Evolutionary conservation across 2,797 vertebrate genomes (phyloP).

Genomic region (Hirundo rustica): DNA sequence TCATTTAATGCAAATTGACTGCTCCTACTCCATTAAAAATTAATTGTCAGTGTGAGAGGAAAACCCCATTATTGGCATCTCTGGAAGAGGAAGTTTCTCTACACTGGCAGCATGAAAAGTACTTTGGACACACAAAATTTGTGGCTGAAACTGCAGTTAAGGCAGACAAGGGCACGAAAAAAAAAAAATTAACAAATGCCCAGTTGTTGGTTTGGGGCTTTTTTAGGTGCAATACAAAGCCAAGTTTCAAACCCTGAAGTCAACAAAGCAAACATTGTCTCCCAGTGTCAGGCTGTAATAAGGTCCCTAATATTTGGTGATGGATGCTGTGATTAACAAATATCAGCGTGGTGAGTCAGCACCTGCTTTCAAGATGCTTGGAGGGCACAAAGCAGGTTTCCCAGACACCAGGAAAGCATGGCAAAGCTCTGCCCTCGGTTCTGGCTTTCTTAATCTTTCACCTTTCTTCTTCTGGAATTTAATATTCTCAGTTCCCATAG

Average conservation of each 20-base stretch:
- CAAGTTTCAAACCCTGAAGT: not conserved
- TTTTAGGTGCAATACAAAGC: not conserved
- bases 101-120: not conserved
- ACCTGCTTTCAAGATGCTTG: not conserved
- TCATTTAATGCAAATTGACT: not conserved
- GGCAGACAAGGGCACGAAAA: not conserved
- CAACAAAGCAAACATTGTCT: not conserved
- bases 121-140: not conserved
- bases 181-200: not conserved
- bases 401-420: not conserved
- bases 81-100: not conserved
- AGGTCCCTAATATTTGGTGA: not conserved
- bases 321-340: conserved; percentile 17
- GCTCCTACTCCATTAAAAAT: not conserved
- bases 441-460: not conserved
- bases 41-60: not conserved
- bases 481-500: conserved; percentile 5
- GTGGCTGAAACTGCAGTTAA: not conserved
- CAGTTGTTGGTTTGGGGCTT: not conserved
- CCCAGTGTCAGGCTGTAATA: not conserved
- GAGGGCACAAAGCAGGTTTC: not conserved
- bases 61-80: not conserved
- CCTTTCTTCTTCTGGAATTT: conserved; percentile 23
- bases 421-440: not conserved
- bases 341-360: conserved; percentile 4